Evolutionary conservation across 2,888 invertebrate species (phyloP), one percentile per base, ranked within the genome.

Genomic region (Athalia circularis): DNA sequence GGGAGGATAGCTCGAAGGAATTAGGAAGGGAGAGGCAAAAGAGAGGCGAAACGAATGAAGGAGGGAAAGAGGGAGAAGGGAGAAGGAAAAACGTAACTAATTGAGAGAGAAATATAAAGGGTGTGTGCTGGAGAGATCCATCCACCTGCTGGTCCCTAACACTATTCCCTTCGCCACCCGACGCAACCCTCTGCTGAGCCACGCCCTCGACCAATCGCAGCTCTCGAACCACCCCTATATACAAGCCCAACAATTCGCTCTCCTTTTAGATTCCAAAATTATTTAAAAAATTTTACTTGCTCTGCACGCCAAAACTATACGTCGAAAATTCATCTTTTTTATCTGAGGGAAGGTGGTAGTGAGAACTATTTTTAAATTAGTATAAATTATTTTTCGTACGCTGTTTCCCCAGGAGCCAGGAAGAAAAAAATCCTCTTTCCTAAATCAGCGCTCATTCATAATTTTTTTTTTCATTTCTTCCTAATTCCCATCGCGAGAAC

Each of bases 151-250:
- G 83, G 80, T 79, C 78, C 78, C 77, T 82, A n/a, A 62, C 47
- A 43, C 77, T 61, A 57, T 9, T 54, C 78, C 78, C 64, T 64
- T 9, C 62, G 64, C 65, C 52, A 61, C 77, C 68, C 77, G 13
- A 43, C 3, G 79, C 84, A 83, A 84, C 85, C 84, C 85, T 81
- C 80, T 59, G 48, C 43, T 82, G 74, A 87, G 86, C 83, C 81
- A 86, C 88, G 87, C 88, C 88, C 88, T 82, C 83, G 82, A 81
- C 88, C 88, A 88, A 88, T 88, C 85, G 83, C 80, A 80, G 77
- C 76, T 82, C 77, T 83, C 82, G 81, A 80, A 47, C 9, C n/a
- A 57, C 13, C 72, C 72, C 72, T 72, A 72, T 47, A 57, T 29
- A 4, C 4, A 72, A 57, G 9, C 64, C 15, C 68, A 7, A 0